Evolutionary conservation across 2,113 vertebrate genomes (phyloP), one percentile per base, ranked within the genome.

Genomic region (Mastomys coucha): DNA sequence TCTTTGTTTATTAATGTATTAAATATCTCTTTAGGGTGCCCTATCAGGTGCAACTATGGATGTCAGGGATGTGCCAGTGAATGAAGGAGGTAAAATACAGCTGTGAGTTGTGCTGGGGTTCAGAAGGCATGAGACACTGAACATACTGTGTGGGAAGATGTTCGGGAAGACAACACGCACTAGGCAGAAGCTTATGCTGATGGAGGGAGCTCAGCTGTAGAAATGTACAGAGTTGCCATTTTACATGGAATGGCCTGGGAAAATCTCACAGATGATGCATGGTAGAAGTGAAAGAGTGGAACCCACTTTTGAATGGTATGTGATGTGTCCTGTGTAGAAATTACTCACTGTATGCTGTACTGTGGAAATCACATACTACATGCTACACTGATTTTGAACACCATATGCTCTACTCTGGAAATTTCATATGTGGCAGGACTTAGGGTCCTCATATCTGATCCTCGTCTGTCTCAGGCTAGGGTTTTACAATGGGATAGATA

Each of bases 1-100:
- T 49, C n/a, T 91, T 72, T 33, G 42, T 94, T 87, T 26, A 45
- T 87, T 89, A 11, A n/a, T 84, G 87, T 49, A 72, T 92, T 87
- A 31, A 84, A 67, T 72, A 22, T 31, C 36, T 22, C 2, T 6
- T 60, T 39, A 72, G 26, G 72, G 60, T 85, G 3, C 53, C 26
- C 42, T 78, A 36, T 26, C 19, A 51, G 33, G 9, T 76, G n/a
- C 67, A 85, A 65, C 77, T 91, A 53, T 73, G 65, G 63, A n/a
- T 26, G 31, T 39, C 5, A 20, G 60, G 19, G 80, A 45, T 63
- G 12, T 14, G 28, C 45, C 33, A 58, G 51, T 11, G 17, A 88
- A 78, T 75, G 70, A 94, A 90, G n/a, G 2, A 78, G 60, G 12
- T 10, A 51, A 33, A 51, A 7, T 1, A 8, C 80, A 60, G 16